Percentiles rank a stretch among this genome's conserved stretches.
Conservation (phyloP, 2,113 vertebrate genomes). For the Odocoileus hemionus region DNA sequence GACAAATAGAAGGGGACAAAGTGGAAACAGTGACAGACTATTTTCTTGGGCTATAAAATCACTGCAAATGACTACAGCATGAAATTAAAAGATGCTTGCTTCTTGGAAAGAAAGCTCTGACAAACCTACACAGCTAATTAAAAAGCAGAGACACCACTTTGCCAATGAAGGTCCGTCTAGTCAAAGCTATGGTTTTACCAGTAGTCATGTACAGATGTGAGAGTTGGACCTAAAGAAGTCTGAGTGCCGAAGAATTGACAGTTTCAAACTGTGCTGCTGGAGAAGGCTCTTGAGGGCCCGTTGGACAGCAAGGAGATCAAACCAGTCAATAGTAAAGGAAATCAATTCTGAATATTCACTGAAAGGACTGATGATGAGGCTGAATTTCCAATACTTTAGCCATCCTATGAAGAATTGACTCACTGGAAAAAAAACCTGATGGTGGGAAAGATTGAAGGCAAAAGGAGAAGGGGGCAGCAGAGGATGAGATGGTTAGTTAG, state of each 20-base stretch:
- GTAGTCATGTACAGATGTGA: background rate
- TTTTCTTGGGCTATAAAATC: background rate
- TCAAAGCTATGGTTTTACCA: background rate
- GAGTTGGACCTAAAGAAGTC: background rate
- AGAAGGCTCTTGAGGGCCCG: background rate
- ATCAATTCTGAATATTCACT: background rate
- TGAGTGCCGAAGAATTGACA: background rate
- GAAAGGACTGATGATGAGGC: background rate
- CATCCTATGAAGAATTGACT: background rate
- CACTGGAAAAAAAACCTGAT: background rate
- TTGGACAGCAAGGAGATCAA: background rate
- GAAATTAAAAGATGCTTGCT: background rate
- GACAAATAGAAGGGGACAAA: background rate
- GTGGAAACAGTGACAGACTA: background rate
- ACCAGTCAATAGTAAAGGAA: background rate
- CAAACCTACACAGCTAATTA: background rate
- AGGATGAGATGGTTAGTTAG: background rate
- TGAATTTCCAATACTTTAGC: background rate
- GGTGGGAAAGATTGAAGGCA: background rate
- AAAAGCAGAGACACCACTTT: background rate
- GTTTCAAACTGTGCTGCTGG: background rate
- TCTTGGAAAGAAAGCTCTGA: background rate
- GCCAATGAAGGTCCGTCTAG: background rate
- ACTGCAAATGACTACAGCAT: background rate
- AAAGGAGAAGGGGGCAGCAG: background rate